Evolutionary conservation across 1,140 invertebrate species (phyloP), one percentile per base, ranked within the genome.

Genomic region (Heterodera schachtii): DNA sequence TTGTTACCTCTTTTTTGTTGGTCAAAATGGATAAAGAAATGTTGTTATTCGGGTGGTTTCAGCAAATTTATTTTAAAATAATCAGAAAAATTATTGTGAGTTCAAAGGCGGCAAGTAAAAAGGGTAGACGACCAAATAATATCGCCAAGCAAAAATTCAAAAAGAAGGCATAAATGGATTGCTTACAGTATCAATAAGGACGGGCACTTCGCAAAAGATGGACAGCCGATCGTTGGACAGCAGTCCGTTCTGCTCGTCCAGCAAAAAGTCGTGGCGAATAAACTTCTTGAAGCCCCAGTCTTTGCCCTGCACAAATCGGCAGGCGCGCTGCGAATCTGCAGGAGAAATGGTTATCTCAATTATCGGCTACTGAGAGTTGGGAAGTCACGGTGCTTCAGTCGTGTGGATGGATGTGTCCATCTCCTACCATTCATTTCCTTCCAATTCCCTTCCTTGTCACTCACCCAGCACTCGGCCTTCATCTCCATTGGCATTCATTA

Each of bases 211-310:
- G 93, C 97, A 99, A 92, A 97, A 98, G 93, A 99, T 96, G 86
- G 97, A 98, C 90, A 99, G 92, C 92, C 98, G 98, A 90, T 99
- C 97, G 91, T 99, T 96, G 9, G 97, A 96, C 86, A 99, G 92
- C 46, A 99, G 92, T 81, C 97, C 97, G 90, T 98, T 99, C 71
- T 95, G 95, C 93, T 99, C 97, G 91, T 99, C 97, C 90, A 99
- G 92, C 73, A 99, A 93, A 91, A 98, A 98, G 91, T 99, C 97
- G 92, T 96, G 93, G 89, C 97, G 93, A 81, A 99, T 98, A 91
- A 99, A 99, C 91, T 99, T 99, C 92, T 99, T 99, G 92, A 99
- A 99, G 73, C 97, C 97, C 97, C 97, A 99, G 92, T 99, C 97
- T 92, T 98, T 99, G 86, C 97, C 97, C 92, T 98, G 96, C 57